Percentiles rank a stretch among this genome's conserved stretches.
These are phyloP conservation scores for Desmophyllum pertusum DNA, from an alignment of 92 coral and sea anemone genomes.

Conservation along the genomic window DNA sequence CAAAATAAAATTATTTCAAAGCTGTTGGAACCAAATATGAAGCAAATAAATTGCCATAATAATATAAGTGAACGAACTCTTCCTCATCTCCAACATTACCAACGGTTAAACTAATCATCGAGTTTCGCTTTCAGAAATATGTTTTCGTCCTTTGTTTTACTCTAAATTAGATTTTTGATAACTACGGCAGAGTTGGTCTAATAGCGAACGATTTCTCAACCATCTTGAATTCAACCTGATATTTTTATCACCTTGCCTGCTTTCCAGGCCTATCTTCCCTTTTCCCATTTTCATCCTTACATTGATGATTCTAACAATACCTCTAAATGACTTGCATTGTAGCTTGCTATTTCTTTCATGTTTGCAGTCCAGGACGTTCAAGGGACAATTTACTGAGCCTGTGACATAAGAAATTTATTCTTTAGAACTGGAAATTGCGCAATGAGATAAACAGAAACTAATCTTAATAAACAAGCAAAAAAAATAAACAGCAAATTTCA, in stretches of 20 bases:
- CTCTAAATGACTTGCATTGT: constrained; percentile 25
- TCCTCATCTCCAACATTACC: too few species aligned
- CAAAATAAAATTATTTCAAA: too few species aligned
- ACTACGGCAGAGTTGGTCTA: neutral
- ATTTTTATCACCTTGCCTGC: neutral
- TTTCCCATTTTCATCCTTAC: neutral
- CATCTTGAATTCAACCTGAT: neutral
- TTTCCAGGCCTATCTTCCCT: neutral
- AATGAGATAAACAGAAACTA: too few species aligned
- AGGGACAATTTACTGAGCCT: constrained; percentile 25
- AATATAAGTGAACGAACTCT: too few species aligned
- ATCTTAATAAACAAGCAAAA: too few species aligned
- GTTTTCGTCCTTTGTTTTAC: neutral
- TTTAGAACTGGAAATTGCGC: neutral
- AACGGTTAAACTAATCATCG: too few species aligned
- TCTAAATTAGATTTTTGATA: neutral
- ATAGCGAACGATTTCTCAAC: neutral
- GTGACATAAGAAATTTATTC: neutral
- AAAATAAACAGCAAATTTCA: too few species aligned
- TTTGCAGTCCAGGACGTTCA: constrained; percentile 31
- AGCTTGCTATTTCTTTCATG: neutral
- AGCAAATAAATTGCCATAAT: too few species aligned
- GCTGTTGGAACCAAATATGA: too few species aligned
- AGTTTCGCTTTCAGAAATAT: too few species aligned
- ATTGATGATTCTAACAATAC: neutral